A percentile compares a stretch with the other conserved stretches of the same genome.
Evolutionary conservation across 2,888 invertebrate species (phyloP).

Genomic region (Aphodius sticticus): DNA sequence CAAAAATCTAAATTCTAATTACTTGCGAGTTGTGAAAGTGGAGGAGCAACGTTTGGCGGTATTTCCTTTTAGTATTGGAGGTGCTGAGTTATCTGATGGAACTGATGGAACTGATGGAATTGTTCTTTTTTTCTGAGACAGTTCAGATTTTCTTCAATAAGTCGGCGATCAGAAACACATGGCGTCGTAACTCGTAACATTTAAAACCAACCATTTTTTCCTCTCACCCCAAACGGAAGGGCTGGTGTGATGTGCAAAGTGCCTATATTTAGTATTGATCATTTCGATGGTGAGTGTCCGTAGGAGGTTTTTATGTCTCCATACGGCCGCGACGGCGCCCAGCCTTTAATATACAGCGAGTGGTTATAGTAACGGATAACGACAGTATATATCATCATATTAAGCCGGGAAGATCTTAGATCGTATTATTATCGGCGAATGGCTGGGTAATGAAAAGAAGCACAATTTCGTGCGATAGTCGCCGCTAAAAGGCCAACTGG

Average conservation of each 20-base stretch:
- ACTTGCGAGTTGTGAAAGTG: too few species aligned
- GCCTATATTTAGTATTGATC: background rate
- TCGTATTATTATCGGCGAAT: background rate
- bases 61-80: too few species aligned
- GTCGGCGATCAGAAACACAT: too few species aligned
- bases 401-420: background rate
- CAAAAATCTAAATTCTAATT: too few species aligned
- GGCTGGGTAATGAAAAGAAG: background rate
- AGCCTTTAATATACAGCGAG: background rate
- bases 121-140: too few species aligned
- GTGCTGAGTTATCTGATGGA: too few species aligned
- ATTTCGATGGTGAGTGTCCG: background rate
- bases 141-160: too few species aligned
- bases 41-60: too few species aligned
- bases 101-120: too few species aligned
- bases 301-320: background rate
- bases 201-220: background rate
- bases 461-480: background rate
- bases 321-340: background rate
- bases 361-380: background rate
- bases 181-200: background rate
- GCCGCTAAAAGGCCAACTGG: background rate
- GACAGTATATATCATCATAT: background rate
- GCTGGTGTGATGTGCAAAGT: background rate
- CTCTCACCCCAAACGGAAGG: background rate